Conservation (phyloP, 2,113 vertebrate genomes). For the Tricholaema leucomelas region DNA sequence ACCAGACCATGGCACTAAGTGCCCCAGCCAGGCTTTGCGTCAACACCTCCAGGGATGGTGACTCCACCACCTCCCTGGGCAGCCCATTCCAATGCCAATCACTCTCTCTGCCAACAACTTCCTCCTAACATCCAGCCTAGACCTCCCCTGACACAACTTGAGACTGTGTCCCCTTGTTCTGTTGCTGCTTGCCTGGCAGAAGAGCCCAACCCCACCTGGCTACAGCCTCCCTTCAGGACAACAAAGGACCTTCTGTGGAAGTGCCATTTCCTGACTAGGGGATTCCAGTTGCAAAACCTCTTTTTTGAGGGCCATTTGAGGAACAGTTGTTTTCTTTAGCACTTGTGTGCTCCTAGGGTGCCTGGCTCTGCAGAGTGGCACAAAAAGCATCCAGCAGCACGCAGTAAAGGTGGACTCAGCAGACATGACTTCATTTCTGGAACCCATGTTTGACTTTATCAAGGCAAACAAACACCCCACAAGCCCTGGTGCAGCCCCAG, state of each 20-base stretch:
- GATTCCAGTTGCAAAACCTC: background rate
- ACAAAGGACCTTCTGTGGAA: background rate
- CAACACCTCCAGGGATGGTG: too few species aligned
- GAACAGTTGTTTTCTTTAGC: background rate
- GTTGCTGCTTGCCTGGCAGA: too few species aligned
- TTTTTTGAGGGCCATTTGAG: background rate
- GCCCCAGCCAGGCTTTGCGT: too few species aligned
- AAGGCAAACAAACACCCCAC: background rate
- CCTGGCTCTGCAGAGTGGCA: background rate
- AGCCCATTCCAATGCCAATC: too few species aligned
- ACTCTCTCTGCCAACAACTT: too few species aligned
- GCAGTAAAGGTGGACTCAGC: background rate
- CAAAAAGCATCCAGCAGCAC: background rate
- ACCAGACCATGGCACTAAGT: too few species aligned
- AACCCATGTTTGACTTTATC: background rate
- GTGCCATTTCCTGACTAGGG: background rate
- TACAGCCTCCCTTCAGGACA: background rate
- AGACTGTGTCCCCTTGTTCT: too few species aligned
- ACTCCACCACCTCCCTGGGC: too few species aligned
- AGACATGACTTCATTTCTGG: background rate
- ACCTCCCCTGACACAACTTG: too few species aligned
- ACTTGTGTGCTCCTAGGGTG: background rate
- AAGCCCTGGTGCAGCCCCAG: accelerated
- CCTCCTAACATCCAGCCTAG: too few species aligned
- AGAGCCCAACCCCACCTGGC: too few species aligned